Conservation (phyloP, 2,113 vertebrate genomes). For the Hippolais icterina region DNA sequence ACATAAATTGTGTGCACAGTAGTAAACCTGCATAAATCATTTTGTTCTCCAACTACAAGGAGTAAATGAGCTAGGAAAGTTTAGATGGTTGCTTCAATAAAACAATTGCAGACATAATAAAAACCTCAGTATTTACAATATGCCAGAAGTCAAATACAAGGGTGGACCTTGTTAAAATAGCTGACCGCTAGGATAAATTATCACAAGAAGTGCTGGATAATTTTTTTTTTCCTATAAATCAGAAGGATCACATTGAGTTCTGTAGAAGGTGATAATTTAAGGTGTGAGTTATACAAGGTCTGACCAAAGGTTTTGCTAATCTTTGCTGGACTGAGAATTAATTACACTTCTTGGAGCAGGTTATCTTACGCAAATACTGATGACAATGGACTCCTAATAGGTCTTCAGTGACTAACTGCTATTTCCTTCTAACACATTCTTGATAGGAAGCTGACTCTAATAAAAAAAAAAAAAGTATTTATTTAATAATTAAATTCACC, state of each 20-base stretch:
- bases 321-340: neutral
- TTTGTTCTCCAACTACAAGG: neutral
- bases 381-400: neutral
- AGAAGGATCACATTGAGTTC: neutral
- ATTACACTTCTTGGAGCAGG: neutral
- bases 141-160: neutral
- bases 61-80: neutral
- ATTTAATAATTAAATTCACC: neutral
- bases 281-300: neutral
- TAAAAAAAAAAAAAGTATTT: neutral
- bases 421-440: neutral
- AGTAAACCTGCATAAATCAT: accelerated
- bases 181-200: neutral
- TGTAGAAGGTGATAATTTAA: neutral
- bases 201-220: accelerated
- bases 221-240: neutral
- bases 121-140: neutral
- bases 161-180: neutral
- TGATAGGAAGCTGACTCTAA: neutral
- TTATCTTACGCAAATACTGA: neutral
- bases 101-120: neutral
- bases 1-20: neutral
- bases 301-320: neutral
- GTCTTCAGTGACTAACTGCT: neutral
- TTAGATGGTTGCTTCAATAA: neutral